Evolutionary conservation across 1,140 invertebrate species (phyloP).

Genomic region (Zaprionus vittiger): DNA sequence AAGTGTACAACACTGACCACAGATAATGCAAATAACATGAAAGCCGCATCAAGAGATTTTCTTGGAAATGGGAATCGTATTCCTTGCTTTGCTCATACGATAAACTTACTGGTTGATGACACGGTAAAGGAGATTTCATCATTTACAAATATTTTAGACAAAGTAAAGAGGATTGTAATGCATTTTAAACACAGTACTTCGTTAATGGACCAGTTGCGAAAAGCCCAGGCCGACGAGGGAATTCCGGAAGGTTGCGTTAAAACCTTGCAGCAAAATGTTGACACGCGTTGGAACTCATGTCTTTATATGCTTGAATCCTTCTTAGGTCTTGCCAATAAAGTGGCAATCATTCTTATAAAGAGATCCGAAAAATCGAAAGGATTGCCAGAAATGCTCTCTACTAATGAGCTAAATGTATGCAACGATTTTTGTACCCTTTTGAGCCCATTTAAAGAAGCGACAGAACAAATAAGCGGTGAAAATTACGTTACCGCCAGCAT

Average conservation of each 20-base stretch:
- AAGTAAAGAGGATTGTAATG: conserved; percentile 4
- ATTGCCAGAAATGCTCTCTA: background rate
- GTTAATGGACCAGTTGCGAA: conserved; percentile 10
- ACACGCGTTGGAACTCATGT: too few species aligned
- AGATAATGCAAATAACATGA: too few species aligned
- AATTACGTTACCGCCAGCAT: conserved; percentile 30
- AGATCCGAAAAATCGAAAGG: background rate
- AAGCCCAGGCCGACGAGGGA: conserved; percentile 16
- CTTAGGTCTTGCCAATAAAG: background rate
- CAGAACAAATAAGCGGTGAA: conserved; percentile 26
- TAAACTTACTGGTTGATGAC: conserved; percentile 1
- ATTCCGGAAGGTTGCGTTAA: conserved; percentile 12
- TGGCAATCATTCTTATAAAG: too few species aligned
- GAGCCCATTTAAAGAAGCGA: conserved; percentile 26
- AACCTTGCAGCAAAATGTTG: too few species aligned
- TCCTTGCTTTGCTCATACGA: conserved; percentile 1
- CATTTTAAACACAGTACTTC: conserved; percentile 14
- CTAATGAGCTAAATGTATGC: conserved; percentile 7
- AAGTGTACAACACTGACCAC: conserved; percentile 29
- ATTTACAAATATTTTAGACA: conserved; percentile 10
- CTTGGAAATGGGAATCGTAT: background rate
- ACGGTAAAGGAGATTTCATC: background rate
- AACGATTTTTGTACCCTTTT: conserved; percentile 21
- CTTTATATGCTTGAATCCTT: conserved; percentile 10
- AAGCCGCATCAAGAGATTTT: too few species aligned